Evolutionary conservation across 92 coral and sea anemone genomes (phyloP).

Genomic region (Zoanthus sansibaricus): DNA sequence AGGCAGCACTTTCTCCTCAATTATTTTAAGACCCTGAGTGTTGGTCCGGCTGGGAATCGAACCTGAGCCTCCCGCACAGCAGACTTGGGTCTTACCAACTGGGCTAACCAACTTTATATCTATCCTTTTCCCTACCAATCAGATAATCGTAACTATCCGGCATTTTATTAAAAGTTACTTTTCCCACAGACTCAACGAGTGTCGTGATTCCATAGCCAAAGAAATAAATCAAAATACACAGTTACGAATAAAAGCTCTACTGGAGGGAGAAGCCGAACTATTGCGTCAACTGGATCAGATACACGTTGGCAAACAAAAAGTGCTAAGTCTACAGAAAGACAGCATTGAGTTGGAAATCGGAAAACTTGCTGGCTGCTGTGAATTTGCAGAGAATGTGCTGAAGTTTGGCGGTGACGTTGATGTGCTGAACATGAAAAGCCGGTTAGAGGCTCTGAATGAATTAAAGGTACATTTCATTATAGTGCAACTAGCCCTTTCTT

Average conservation of each 20-base stretch:
- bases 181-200: conserved; percentile 75
- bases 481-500: not conserved
- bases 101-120: too few species aligned
- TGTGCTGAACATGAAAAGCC: conserved; percentile 90
- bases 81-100: too few species aligned
- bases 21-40: too few species aligned
- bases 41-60: too few species aligned
- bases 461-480: conserved; percentile 57
- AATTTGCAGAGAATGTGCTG: conserved; percentile 95
- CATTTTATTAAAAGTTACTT: too few species aligned
- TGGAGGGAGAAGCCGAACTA: conserved; percentile 81
- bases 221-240: conserved; percentile 88
- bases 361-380: conserved; percentile 94
- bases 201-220: conserved; percentile 83
- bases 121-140: too few species aligned
- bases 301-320: conserved; percentile 90
- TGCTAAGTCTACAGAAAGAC: conserved; percentile 92
- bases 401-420: conserved; percentile 95
- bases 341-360: conserved; percentile 96
- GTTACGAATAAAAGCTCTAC: conserved; percentile 77
- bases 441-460: conserved; percentile 81
- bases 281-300: conserved; percentile 80
- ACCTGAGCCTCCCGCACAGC: too few species aligned
- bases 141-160: too few species aligned
- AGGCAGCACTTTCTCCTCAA: too few species aligned